Evolutionary conservation across 2,888 invertebrate species (phyloP).

Genomic region (Synergus laeviventris): DNA sequence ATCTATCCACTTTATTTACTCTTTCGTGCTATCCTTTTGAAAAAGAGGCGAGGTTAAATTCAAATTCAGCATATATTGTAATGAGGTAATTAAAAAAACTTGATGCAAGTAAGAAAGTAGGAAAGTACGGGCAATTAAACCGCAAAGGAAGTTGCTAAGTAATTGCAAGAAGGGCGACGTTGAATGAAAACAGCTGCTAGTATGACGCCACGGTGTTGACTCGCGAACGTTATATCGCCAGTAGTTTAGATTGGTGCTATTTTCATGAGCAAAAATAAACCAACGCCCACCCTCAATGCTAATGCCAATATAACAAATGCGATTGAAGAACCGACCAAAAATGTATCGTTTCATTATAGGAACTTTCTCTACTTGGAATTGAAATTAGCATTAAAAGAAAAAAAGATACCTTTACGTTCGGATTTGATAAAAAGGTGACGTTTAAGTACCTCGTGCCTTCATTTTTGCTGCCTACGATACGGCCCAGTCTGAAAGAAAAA

Average conservation of each 20-base stretch:
- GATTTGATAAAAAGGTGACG: conserved; percentile 38
- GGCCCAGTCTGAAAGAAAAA: conserved; percentile 68
- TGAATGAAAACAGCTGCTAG: conserved; percentile 75
- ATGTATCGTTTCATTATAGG: not conserved
- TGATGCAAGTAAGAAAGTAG: conserved; percentile 7
- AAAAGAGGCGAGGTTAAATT: not conserved
- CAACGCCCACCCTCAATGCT: conserved; percentile 53
- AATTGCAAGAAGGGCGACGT: conserved; percentile 67
- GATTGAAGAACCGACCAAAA: conserved; percentile 14
- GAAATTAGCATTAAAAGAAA: not conserved
- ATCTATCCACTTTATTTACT: not conserved
- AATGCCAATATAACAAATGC: not conserved
- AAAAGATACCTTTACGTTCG: not conserved
- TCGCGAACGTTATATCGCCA: conserved; percentile 27
- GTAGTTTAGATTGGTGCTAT: conserved; percentile 58
- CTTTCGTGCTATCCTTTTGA: not conserved
- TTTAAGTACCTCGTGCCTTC: conserved; percentile 66
- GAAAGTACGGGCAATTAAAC: conserved; percentile 33
- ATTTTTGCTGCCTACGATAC: conserved; percentile 66
- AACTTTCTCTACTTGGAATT: not conserved
- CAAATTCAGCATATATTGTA: not conserved
- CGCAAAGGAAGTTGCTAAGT: conserved; percentile 69
- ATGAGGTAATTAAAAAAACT: not conserved
- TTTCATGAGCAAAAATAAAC: conserved; percentile 69
- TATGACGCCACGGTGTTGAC: conserved; percentile 68